Evolutionary conservation across 2,113 vertebrate species (phyloP).

Genomic region (Fulmarus glacialis): DNA sequence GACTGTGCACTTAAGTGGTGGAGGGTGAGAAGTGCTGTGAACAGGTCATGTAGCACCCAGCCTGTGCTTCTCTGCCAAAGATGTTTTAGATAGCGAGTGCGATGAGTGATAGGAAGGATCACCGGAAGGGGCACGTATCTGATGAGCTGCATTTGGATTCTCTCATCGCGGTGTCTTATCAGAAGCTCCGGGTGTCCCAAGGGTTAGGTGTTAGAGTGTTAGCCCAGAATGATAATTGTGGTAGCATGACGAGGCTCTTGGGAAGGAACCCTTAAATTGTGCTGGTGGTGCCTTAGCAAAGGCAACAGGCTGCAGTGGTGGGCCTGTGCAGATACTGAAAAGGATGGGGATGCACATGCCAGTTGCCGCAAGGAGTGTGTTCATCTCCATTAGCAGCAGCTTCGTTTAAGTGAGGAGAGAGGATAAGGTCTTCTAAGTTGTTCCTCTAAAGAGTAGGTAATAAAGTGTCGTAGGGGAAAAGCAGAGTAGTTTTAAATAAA

Average conservation of each 20-base stretch:
- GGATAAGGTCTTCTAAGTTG: background rate
- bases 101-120: background rate
- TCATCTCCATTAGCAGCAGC: background rate
- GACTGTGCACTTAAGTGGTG: background rate
- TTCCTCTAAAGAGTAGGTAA: background rate
- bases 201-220: constrained; percentile 14
- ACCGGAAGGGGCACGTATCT: background rate
- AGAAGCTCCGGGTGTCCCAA: background rate
- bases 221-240: constrained; percentile 22
- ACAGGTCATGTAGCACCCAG: background rate
- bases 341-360: background rate
- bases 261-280: constrained; percentile 24
- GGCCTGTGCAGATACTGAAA: background rate
- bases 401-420: background rate
- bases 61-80: background rate
- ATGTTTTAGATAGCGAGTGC: background rate
- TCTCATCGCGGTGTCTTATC: background rate
- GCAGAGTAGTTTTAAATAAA: background rate
- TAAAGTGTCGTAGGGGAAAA: background rate
- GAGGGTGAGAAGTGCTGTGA: background rate
- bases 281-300: background rate
- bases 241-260: background rate
- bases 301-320: background rate
- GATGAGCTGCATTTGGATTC: background rate
- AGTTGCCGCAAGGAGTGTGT: background rate